Evolutionary conservation across 2,888 invertebrate genomes (phyloP), one percentile per base, ranked within the genome.

Genomic region (Ditula angustiorana): DNA sequence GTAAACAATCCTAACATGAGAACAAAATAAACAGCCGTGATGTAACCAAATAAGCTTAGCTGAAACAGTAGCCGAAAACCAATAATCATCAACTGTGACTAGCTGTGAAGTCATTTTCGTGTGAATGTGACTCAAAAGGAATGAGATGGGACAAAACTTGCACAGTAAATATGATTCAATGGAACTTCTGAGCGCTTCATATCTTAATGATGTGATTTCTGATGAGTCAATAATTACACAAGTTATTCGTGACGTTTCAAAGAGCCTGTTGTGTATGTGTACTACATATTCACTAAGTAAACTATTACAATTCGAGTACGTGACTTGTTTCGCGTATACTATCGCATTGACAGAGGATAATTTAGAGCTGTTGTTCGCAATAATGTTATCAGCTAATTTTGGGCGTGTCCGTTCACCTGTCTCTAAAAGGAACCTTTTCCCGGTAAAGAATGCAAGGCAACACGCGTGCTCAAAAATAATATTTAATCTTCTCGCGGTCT

Each of bases 1-100:
- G 87, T 88, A 84, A 86, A 87, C 82, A 82, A 75, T 80, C 78
- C 75, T 67, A 63, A 75, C 70, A 75, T 67, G 63, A 62, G 67
- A 65, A 67, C 59, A 67, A 59, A 64, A 70, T 67, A 70, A 70
- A 70, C 68, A 67, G 53, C 37, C 61, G 52, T 68, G 67, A 68
- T 64, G 67, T 68, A 67, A 70, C 60, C 67, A 56, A 68, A 70
- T 68, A 68, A 63, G 53, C 57, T 19, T 37, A 58, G 62, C 63
- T 59, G 58, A 24, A 52, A 58, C 46, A 59, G 64, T 47, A 59
- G 59, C 30, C 52, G 53, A 50, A 62, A 33, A 61, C 46, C 35
- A 61, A 56, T 37, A 53, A 28, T 52, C 64, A 59, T 52, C 30
- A 35, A 19, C 53, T 52, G 28, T 63, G 57, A 58, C 58, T 23